Base-by-base conservation (phyloP, 2,888 invertebrate species). In the Theristus sp. region DNA sequence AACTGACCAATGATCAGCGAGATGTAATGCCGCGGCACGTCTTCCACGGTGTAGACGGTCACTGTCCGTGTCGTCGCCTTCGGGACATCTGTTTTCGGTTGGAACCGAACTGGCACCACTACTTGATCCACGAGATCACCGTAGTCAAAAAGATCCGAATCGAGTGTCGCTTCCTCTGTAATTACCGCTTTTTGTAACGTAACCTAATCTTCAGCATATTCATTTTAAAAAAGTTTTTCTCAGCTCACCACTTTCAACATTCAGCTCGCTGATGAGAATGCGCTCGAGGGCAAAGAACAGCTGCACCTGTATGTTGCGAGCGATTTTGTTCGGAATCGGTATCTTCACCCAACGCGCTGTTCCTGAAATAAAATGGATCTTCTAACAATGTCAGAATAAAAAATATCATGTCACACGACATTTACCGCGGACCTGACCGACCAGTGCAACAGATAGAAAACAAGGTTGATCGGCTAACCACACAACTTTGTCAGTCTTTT, bases 231-330 rank as follows among this genome's bases (percentile, higher is more conserved):
- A n/a, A 52, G 10, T 24, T 52, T n/a, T 6, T 25, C 52, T 52
- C 6, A 46, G 59, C 78, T 77, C 76, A 86, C 86, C 82, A 69
- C 88, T 87, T 68, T 85, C 84, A 74, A 89, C 89, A 60, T 84
- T 83, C 64, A 89, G 81, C 77, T 89, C 89, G 76, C 87, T 87
- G 71, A 89, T 82, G 77, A 89, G 82, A 66, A 89, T 84, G 89
- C 89, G 89, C 60, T 83, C 79, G 22, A 85, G 81, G 1, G 86
- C 84, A 74, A 88, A 89, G 67, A 80, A 81, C 59, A 89, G 80
- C 68, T 84, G 82, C 66, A 85, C 77, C 71, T 85, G 85, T 62
- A 89, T 84, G 79, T 83, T 87, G 70, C 82, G 81, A 29, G 86
- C 90, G 58, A 89, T 82, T 57, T 85, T 81, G 71, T 87, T 84